A percentile compares a stretch with the other conserved stretches of the same genome.
These are phyloP conservation scores for Enteromius thamalakanensis DNA, from an alignment of 2,797 vertebrate species.

Conservation along the genomic window DNA sequence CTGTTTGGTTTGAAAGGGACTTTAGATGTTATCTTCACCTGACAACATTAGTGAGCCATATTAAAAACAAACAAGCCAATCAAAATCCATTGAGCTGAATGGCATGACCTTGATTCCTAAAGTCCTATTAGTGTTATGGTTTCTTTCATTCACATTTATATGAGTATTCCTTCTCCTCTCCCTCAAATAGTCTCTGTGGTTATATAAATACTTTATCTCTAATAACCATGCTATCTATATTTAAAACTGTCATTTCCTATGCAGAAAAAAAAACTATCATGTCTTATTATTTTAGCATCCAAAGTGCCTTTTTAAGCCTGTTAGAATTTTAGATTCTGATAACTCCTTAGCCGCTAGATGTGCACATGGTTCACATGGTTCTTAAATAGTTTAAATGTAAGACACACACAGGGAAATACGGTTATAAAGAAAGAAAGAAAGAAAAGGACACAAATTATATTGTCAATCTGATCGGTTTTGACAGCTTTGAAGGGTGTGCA, in stretches of 20 bases:
- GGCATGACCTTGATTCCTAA: not conserved
- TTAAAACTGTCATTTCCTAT: not conserved
- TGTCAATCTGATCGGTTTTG: not conserved
- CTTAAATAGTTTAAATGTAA: not conserved
- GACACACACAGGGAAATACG: not conserved
- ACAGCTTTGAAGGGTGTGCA: not conserved
- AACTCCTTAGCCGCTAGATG: not conserved
- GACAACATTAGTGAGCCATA: not conserved
- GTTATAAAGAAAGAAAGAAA: not conserved
- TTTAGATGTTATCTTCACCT: not conserved
- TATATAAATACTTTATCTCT: not conserved
- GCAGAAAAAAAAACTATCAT: too few species aligned
- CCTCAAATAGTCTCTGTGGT: not conserved
- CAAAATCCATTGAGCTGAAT: not conserved
- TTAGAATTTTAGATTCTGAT: slow-evolving; percentile 10
- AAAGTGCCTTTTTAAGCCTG: not conserved
- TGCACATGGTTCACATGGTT: not conserved
- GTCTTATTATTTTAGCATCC: not conserved
- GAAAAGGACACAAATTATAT: not conserved
- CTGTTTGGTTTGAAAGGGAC: not conserved
- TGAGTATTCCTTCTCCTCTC: not conserved
- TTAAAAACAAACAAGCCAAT: too few species aligned
- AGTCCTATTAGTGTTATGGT: not conserved
- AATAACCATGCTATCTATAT: not conserved
- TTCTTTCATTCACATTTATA: not conserved